These are phyloP conservation scores for Polylopha cassiicola DNA, from an alignment of 2,888 invertebrate species.

Conservation along the genomic window DNA sequence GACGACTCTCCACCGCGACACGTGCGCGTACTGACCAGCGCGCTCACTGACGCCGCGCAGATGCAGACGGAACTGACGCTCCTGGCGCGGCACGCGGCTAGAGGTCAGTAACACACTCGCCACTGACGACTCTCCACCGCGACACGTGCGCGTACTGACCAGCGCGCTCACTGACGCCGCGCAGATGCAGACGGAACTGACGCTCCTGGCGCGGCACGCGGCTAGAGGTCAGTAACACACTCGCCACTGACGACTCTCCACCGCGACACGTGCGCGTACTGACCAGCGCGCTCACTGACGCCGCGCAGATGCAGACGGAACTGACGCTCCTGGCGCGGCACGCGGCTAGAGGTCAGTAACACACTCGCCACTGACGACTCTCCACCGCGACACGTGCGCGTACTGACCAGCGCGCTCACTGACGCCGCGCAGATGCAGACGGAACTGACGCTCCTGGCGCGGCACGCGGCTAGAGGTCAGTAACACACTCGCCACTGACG, in stretches of 20 bases:
- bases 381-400: neutral
- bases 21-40: neutral
- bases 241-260: too few relatives aligned
- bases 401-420: neutral
- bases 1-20: too few relatives aligned
- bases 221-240: slow-evolving; percentile 11
- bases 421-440: neutral
- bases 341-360: slow-evolving; percentile 11
- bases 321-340: neutral
- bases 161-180: neutral
- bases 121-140: too few relatives aligned
- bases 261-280: neutral
- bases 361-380: too few relatives aligned
- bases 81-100: slow-evolving; percentile 13
- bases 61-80: neutral
- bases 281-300: neutral
- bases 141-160: neutral
- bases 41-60: neutral
- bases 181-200: neutral
- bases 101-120: neutral
- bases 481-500: too few relatives aligned
- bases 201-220: neutral
- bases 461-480: neutral
- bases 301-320: neutral
- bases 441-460: neutral